Conservation (phyloP, 2,113 vertebrate genomes). For the Andinoacara biseriatus region DNA sequence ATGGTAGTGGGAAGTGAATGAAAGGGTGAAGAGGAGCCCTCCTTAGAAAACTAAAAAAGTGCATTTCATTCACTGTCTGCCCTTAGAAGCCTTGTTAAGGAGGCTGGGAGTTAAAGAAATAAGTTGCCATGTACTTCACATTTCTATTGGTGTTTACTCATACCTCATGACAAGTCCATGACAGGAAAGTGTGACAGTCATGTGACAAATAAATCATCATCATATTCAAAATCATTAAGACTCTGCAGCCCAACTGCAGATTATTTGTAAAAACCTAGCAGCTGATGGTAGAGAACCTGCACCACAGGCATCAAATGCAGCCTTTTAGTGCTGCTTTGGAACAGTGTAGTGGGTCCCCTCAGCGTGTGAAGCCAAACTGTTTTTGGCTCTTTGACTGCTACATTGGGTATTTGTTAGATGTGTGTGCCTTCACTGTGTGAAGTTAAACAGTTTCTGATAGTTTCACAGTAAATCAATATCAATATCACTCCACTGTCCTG, state of each 20-base stretch:
- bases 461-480: slow-evolving; percentile 8
- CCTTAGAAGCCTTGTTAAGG: neutral
- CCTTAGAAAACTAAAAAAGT: neutral
- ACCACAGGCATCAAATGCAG: neutral
- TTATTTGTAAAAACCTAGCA: neutral
- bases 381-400: neutral
- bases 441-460: slow-evolving; percentile 18
- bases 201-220: neutral
- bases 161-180: neutral
- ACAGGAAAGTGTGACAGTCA: neutral
- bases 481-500: neutral
- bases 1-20: neutral
- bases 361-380: neutral
- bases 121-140: neutral
- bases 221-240: neutral
- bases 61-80: neutral
- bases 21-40: slow-evolving; percentile 18
- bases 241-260: neutral
- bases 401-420: neutral
- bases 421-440: neutral
- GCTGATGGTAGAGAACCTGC: neutral
- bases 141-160: neutral
- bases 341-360: neutral
- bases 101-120: neutral
- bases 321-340: neutral